Evolutionary conservation across 2,888 invertebrate species (phyloP).

Genomic region (Cryptus viduatorius): DNA sequence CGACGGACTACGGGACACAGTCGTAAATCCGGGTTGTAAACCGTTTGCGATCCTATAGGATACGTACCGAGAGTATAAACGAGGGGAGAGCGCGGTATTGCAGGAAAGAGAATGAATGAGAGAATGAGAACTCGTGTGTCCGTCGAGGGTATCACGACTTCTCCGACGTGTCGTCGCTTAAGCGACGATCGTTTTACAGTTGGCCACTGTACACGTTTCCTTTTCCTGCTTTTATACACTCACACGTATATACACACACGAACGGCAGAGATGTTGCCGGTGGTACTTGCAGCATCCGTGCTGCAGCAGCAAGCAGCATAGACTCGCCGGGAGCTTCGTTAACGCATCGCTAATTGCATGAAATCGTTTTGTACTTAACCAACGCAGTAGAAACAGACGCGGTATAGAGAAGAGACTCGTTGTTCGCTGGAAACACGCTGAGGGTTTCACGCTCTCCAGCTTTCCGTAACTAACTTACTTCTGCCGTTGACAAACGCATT

Average conservation of each 20-base stretch:
- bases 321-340: slow-evolving; percentile 55
- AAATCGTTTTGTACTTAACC: slow-evolving; percentile 61
- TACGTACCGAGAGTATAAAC: neutral
- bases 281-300: neutral
- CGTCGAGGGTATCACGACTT: slow-evolving; percentile 22
- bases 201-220: slow-evolving; percentile 31
- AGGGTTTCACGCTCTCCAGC: slow-evolving; percentile 59
- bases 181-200: slow-evolving; percentile 36
- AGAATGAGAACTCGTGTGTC: slow-evolving; percentile 22
- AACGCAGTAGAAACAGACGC: slow-evolving; percentile 6
- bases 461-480: neutral
- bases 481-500: neutral
- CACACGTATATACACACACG: neutral
- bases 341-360: slow-evolving; percentile 69
- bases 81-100: neutral
- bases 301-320: neutral
- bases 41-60: slow-evolving; percentile 14
- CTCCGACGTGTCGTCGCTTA: slow-evolving; percentile 39
- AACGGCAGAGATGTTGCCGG: neutral
- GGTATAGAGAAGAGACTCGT: neutral
- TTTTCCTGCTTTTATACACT: slow-evolving; percentile 30
- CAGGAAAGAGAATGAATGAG: neutral
- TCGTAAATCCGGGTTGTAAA: slow-evolving; percentile 42
- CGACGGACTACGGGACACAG: neutral
- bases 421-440: slow-evolving; percentile 47